phyloP scores from a whole-genome alignment of 2,888 invertebrate species.

The Idaea straminata region DNA sequence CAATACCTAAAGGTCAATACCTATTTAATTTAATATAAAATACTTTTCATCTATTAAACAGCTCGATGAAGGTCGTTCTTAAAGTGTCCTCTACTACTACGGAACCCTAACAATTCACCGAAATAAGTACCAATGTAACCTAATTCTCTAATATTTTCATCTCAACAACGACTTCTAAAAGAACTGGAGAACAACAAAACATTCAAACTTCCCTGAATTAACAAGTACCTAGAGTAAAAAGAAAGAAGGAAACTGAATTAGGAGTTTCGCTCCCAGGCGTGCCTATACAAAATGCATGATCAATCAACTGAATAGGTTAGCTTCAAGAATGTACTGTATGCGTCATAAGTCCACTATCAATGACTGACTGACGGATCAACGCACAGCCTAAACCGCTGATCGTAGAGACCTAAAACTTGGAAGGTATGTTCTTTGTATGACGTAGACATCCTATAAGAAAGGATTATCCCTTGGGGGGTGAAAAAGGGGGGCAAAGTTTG shows the following conservation, averaged over 20 bases:
- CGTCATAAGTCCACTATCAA: background rate
- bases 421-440: too few species aligned
- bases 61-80: too few species aligned
- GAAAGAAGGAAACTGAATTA: background rate
- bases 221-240: conserved; percentile 2
- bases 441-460: too few species aligned
- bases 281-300: conserved; percentile 44
- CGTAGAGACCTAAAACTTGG: too few species aligned
- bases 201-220: background rate
- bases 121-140: background rate
- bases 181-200: background rate
- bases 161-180: background rate
- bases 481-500: too few species aligned
- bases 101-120: background rate
- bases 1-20: too few species aligned
- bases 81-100: too few species aligned
- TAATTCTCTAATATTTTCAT: background rate
- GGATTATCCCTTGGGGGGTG: too few species aligned
- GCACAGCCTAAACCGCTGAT: too few species aligned
- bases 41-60: too few species aligned
- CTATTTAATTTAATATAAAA: too few species aligned
- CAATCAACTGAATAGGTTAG: conserved; percentile 20
- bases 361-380: too few species aligned
- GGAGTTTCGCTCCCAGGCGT: conserved; percentile 7
- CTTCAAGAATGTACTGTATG: background rate